Evolutionary conservation across 2,888 invertebrate genomes (phyloP), one percentile per base, ranked within the genome.

Genomic region (Galerucella pusilla): DNA sequence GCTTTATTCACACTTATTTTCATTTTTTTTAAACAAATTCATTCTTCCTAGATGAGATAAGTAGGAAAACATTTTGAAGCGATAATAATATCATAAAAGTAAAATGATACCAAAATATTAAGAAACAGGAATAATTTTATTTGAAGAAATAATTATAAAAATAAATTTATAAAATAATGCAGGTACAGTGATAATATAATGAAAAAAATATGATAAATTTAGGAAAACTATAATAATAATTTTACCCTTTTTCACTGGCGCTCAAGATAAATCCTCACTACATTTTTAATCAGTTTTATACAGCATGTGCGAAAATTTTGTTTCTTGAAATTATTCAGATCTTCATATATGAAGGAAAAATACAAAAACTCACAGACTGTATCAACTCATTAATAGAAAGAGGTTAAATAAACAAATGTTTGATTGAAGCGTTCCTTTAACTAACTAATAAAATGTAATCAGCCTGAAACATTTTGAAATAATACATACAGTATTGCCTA

Each of bases 201-300:
- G 49, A 70, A 68, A 16, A 28, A 61, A 70, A 70, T 61, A 61
- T 61, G 20, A 45, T 49, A 35, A 67, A 28, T 67, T 25, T 54
- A 52, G 52, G 46, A 35, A 67, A 52, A 52, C 28, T 67, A 67
- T 49, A 67, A 20, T 63, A 71, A 70, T 70, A 52, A 70, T 63
- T 70, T 70, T 70, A 63, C 67, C 76, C 72, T 64, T 75, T 71
- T 64, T 57, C 74, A 79, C 63, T 79, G 74, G 72, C 78, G 71
- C 70, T 60, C 63, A 74, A 74, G 65, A 72, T 11, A 72, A 75
- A 68, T 71, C 28, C 61, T 60, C 52, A 42, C 7, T 7, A 68
- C 49, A 65, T 42, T 52, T 64, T 45, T 54, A 75, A 64, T 73
- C 46, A 75, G 52, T 71, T 49, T 14, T 52, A 69, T 49, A 49